phyloP scores from a whole-genome alignment of 1,140 invertebrate genomes.

The Magallana gigas region DNA sequence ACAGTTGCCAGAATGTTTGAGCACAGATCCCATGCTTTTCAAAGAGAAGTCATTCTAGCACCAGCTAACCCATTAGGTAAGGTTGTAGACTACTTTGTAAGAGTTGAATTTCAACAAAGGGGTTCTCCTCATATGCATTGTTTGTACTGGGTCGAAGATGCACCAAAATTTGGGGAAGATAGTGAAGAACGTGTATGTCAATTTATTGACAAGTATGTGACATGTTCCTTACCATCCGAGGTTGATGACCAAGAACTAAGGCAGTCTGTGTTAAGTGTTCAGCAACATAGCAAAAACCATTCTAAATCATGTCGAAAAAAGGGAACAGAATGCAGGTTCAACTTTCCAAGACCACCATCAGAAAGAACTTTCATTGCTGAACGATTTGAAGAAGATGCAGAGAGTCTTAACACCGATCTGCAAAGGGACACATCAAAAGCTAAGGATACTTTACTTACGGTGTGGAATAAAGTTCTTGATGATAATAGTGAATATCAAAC shows the following conservation, averaged over 20 bases:
- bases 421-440: background rate
- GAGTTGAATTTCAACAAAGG: no score
- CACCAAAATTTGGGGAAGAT: constrained; percentile 58
- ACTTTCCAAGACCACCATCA: constrained; percentile 43
- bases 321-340: background rate
- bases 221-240: constrained; percentile 27
- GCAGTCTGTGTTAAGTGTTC: constrained; percentile 14
- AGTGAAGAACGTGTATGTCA: constrained; percentile 40
- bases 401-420: background rate
- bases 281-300: constrained; percentile 35
- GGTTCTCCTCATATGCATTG: background rate
- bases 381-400: background rate
- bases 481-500: background rate
- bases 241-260: constrained; percentile 9
- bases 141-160: constrained; percentile 70
- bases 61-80: constrained; percentile 38
- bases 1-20: constrained; percentile 44
- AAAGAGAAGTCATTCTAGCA: constrained; percentile 29
- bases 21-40: constrained; percentile 14
- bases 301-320: constrained; percentile 41
- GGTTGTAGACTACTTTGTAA: no score
- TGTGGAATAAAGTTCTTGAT: constrained; percentile 44
- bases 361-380: constrained; percentile 43
- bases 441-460: constrained; percentile 9
- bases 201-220: constrained; percentile 40